Evolutionary conservation across 2,888 invertebrate genomes (phyloP).

Genomic region (Scelioninae gen. 1): DNA sequence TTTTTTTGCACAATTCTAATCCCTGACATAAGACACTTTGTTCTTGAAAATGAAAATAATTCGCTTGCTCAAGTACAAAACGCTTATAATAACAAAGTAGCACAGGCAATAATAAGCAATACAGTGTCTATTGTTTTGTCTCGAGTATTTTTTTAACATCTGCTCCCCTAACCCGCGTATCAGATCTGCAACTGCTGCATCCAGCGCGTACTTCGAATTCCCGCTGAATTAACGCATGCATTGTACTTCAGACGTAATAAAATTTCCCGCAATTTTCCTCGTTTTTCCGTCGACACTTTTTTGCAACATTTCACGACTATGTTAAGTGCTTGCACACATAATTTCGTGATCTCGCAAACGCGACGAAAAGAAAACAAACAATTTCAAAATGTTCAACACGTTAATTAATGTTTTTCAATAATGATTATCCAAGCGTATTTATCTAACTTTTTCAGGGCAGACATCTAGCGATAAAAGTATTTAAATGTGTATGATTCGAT

Average conservation of each 20-base stretch:
- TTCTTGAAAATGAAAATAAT: constrained; percentile 6
- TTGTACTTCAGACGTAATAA: not conserved
- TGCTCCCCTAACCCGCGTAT: constrained; percentile 41
- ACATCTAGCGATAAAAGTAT: not conserved
- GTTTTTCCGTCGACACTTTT: not conserved
- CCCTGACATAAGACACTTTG: not conserved
- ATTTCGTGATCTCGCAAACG: not conserved
- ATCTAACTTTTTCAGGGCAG: not conserved
- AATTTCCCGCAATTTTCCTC: constrained; percentile 6
- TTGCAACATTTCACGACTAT: not conserved
- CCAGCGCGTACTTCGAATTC: not conserved
- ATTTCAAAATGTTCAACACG: not conserved
- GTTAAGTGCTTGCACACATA: not conserved
- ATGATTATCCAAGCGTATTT: not conserved
- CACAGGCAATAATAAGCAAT: constrained; percentile 22
- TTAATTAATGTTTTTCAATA: not conserved
- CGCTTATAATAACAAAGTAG: constrained; percentile 7
- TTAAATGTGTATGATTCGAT: not conserved
- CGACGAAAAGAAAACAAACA: not conserved
- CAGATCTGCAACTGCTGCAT: constrained; percentile 12
- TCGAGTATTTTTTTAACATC: constrained; percentile 40
- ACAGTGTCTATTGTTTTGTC: constrained; percentile 47
- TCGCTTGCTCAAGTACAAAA: not conserved
- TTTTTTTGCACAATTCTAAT: not conserved
- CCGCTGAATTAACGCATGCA: constrained; percentile 6